Evolutionary conservation across 2,113 vertebrate species (phyloP).

Genomic region (Nyctibius bracteatus): DNA sequence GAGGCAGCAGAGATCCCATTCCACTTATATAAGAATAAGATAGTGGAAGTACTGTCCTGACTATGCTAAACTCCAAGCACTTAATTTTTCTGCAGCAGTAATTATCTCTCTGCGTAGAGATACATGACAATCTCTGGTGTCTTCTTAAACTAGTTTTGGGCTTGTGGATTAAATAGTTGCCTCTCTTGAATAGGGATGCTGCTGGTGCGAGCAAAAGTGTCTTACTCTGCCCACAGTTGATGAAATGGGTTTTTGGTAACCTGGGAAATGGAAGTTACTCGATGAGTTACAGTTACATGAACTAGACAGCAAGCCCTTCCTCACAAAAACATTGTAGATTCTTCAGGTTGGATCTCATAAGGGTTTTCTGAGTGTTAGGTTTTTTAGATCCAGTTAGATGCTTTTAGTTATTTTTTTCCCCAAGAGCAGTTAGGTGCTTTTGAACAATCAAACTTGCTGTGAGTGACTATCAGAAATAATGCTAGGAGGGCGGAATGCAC

Average conservation of each 20-base stretch:
- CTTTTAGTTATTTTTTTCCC: background rate
- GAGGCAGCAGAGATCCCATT: background rate
- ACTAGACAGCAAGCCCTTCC: background rate
- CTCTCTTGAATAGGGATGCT: background rate
- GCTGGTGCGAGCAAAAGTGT: background rate
- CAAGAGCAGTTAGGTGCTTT: background rate
- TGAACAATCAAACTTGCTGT: background rate
- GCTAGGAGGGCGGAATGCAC: background rate
- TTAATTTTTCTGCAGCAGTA: background rate
- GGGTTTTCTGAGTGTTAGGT: background rate
- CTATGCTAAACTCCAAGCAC: background rate
- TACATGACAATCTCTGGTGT: background rate
- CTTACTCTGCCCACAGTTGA: background rate
- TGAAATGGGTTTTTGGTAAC: background rate
- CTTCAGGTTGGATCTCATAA: background rate
- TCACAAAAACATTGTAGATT: background rate
- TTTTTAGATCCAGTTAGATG: background rate
- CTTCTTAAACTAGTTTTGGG: background rate
- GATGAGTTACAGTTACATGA: background rate
- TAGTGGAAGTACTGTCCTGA: background rate
- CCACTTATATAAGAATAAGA: background rate
- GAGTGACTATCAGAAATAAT: background rate
- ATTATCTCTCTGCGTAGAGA: background rate
- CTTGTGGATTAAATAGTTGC: background rate
- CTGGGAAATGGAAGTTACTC: background rate